Evolutionary conservation across 2,113 vertebrate genomes (phyloP).

Genomic region (Cyanistes caeruleus): DNA sequence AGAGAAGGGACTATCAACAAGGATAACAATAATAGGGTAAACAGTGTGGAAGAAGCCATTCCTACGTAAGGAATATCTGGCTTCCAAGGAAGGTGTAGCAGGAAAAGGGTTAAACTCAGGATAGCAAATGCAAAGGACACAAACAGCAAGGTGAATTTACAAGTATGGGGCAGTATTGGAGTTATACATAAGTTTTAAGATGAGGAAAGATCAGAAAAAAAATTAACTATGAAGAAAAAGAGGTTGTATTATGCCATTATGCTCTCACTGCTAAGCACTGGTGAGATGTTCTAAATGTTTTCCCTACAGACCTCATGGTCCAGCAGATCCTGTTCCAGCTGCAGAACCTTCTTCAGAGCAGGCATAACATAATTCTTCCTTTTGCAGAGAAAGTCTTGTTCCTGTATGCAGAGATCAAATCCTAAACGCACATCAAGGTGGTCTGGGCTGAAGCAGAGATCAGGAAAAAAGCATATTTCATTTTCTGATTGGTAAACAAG

Average conservation of each 20-base stretch:
- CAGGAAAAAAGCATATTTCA: not conserved
- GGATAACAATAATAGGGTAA: not conserved
- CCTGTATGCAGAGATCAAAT: conserved; percentile 76
- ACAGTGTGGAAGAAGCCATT: not conserved
- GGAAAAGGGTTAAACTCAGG: not conserved
- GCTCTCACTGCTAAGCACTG: not conserved
- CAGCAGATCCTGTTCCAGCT: conserved; percentile 67
- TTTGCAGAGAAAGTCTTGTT: conserved; percentile 80
- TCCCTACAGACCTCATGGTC: conserved; percentile 73
- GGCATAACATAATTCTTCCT: conserved; percentile 73
- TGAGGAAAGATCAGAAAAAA: not conserved
- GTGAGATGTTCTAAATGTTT: not conserved
- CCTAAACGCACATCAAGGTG: conserved; percentile 80
- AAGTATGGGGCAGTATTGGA: not conserved
- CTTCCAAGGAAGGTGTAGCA: not conserved
- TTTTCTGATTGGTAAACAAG: not conserved
- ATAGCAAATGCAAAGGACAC: not conserved
- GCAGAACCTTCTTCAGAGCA: conserved; percentile 78
- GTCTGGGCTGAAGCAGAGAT: conserved; percentile 37
- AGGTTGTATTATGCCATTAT: not conserved
- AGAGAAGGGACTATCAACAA: not conserved
- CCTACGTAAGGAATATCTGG: not conserved
- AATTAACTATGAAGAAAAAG: not conserved
- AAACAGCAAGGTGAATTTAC: not conserved
- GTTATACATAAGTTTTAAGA: not conserved